Percentiles rank a stretch among this genome's conserved stretches.
Evolutionary conservation across 2,797 vertebrate genomes (phyloP).

Genomic region (Cercopithecus petaurista): DNA sequence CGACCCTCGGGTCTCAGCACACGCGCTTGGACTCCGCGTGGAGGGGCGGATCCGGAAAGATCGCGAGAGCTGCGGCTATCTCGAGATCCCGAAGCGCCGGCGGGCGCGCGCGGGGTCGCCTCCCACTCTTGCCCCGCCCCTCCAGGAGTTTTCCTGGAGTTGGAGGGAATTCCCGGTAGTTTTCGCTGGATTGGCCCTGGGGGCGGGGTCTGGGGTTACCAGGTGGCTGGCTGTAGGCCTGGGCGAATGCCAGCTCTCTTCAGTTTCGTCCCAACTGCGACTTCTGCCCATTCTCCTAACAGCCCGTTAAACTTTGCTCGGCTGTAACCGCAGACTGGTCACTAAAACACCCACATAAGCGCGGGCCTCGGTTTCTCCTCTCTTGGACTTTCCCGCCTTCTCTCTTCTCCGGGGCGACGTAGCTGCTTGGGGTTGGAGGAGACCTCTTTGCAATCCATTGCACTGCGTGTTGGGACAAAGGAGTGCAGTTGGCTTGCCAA

Average conservation of each 20-base stretch:
- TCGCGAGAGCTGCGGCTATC: conserved; percentile 66
- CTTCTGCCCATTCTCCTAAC: background rate
- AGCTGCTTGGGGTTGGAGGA: background rate
- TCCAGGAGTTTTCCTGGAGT: rapidly evolving
- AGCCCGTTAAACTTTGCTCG: rapidly evolving
- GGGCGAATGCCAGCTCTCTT: rapidly evolving
- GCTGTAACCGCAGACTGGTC: background rate
- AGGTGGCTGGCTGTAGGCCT: rapidly evolving
- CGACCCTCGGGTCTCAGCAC: background rate
- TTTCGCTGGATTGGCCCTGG: background rate
- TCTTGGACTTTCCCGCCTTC: background rate
- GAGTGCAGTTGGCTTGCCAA: background rate
- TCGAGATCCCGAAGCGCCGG: background rate
- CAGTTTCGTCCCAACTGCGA: rapidly evolving
- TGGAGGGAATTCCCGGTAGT: rapidly evolving
- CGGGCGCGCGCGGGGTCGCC: background rate
- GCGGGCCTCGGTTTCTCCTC: background rate
- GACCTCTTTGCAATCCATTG: background rate
- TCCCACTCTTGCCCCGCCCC: background rate
- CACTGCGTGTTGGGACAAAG: background rate
- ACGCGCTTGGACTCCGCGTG: background rate
- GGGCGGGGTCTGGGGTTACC: rapidly evolving
- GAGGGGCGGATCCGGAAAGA: background rate
- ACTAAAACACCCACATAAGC: background rate
- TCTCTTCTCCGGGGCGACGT: background rate